Evolutionary conservation across 2,888 invertebrate genomes (phyloP).

Genomic region (Nemurella pictetii): DNA sequence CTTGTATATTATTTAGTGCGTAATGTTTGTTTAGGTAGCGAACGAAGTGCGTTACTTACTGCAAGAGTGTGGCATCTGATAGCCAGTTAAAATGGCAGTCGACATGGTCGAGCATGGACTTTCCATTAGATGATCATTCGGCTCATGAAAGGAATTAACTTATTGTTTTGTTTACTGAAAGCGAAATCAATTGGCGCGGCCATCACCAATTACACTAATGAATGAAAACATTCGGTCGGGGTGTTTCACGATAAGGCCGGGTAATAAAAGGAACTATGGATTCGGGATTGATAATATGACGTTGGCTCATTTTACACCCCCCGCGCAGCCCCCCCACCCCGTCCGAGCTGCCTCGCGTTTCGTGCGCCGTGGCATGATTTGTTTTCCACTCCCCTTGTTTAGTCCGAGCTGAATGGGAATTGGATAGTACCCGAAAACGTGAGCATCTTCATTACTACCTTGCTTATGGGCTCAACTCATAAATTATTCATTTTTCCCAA

Average conservation of each 20-base stretch:
- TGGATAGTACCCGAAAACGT: conserved; percentile 3
- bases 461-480: conserved; percentile 21
- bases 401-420: conserved; percentile 15
- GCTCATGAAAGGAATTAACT: background rate
- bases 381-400: background rate
- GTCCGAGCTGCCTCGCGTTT: background rate
- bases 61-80: background rate
- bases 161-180: background rate
- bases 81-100: background rate
- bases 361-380: background rate
- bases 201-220: background rate
- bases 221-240: background rate
- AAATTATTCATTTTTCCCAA: conserved; percentile 19
- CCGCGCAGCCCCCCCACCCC: background rate
- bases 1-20: conserved; percentile 20
- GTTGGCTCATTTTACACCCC: background rate
- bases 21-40: conserved; percentile 6
- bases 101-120: background rate
- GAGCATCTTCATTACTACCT: conserved; percentile 16
- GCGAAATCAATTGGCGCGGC: background rate
- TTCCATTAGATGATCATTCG: background rate
- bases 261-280: background rate
- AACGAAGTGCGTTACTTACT: background rate
- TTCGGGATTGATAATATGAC: background rate
- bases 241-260: background rate